Conservation (phyloP, 2,797 vertebrate species). For the Mareca penelope region DNA sequence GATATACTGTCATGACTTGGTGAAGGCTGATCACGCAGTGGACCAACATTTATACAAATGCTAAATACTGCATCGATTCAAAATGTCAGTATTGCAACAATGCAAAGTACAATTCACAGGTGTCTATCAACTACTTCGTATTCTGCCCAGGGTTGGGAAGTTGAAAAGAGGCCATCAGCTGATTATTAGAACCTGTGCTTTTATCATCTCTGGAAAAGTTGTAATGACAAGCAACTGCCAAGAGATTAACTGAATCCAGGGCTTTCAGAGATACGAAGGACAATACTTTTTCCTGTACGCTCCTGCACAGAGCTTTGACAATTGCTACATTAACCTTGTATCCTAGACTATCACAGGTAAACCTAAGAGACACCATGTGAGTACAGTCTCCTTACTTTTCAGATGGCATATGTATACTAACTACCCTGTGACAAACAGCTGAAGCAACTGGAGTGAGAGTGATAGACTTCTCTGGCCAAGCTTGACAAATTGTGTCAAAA, state of each 20-base stretch:
- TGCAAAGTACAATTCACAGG: background rate
- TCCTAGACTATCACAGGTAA: background rate
- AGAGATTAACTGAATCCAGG: background rate
- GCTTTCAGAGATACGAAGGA: background rate
- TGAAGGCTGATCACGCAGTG: background rate
- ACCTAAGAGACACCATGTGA: background rate
- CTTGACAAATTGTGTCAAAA: background rate
- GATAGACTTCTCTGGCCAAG: background rate
- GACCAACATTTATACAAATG: background rate
- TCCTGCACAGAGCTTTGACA: background rate
- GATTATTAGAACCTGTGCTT: background rate
- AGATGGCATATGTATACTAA: background rate
- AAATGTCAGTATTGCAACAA: background rate
- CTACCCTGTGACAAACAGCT: background rate
- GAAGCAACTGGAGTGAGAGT: background rate
- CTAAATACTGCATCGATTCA: background rate
- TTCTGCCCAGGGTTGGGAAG: background rate
- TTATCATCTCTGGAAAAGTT: background rate
- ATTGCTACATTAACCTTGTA: background rate
- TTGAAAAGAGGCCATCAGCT: background rate
- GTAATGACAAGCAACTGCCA: background rate
- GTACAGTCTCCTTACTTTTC: background rate
- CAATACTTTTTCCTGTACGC: background rate
- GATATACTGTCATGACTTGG: background rate
- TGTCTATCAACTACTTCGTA: background rate